Evolutionary conservation across 2,797 vertebrate species (phyloP), one percentile per base, ranked within the genome.

Genomic region (Microctenopoma lineatum): DNA sequence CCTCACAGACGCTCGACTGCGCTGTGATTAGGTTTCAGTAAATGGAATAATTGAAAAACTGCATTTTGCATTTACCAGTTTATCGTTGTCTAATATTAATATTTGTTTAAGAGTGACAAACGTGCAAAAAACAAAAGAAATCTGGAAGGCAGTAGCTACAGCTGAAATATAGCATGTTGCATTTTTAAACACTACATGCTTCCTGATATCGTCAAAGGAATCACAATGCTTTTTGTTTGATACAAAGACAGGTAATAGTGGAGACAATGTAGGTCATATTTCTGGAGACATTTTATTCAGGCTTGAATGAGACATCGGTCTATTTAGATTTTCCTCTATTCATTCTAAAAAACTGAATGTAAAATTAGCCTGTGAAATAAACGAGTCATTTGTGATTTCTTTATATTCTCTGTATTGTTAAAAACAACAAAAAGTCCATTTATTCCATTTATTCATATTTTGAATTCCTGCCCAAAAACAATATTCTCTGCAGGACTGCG

Each of bases 381-480:
- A 70, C 34, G 70, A 58, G 45, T 7, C 44, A 18, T 38, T 66
- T 36, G 27, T 42, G 66, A 14, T 8, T 63, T 21, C 66, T 52
- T 75, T 56, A 66, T 54, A 47, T 48, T 21, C 3, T 4, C 10
- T 50, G 3, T 42, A 42, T 50, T 75, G 63, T 58, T 69, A 58
- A 74, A 32, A 80, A 80, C 71, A 86, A 77, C 7, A 53, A 25
- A 47, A 65, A 47, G 54, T 55, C 58, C 0, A 13, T 45, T 62
- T 32, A 32, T 76, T 79, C 76, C 26, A 55, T 77, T 80, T 73
- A 69, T 70, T 63, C 66, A 26, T 78, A 56, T 77, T 73, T 57
- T 74, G 70, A 73, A 78, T 75, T 83, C n/a, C 51, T 75, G 52
- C 68, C 70, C 64, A 82, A 53, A 79, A 72, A 80, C 68, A 87